phyloP scores from a whole-genome alignment of 2,888 invertebrate genomes.

The Criorhina ranunculi region DNA sequence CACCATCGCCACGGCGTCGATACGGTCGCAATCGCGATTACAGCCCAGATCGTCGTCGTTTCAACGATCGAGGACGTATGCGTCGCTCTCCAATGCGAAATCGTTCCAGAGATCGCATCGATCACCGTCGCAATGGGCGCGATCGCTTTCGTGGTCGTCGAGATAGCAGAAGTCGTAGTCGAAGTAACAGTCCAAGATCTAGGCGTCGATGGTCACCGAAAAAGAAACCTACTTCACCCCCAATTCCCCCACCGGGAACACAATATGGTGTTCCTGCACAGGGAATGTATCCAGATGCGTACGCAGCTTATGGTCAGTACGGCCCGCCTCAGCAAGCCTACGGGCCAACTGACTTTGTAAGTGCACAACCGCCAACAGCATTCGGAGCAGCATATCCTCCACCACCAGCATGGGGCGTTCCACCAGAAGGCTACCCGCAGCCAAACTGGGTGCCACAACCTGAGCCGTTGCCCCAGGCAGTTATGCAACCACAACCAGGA shows the following conservation, averaged over 20 bases:
- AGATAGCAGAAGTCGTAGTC: constrained; percentile 79
- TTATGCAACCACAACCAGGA: constrained; percentile 52
- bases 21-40: constrained; percentile 67
- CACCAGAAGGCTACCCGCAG: constrained; percentile 57
- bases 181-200: constrained; percentile 80
- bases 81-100: constrained; percentile 77
- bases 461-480: constrained; percentile 72
- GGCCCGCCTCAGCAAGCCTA: constrained; percentile 79
- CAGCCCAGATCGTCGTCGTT: constrained; percentile 78
- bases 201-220: constrained; percentile 83
- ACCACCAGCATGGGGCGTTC: constrained; percentile 81
- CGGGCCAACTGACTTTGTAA: constrained; percentile 78
- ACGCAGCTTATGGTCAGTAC: constrained; percentile 80
- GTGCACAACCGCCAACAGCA: constrained; percentile 78
- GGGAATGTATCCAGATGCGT: constrained; percentile 81
- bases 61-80: constrained; percentile 79
- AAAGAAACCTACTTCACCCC: constrained; percentile 79
- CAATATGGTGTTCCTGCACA: constrained; percentile 80
- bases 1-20: constrained; percentile 82
- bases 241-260: constrained; percentile 76
- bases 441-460: constrained; percentile 63
- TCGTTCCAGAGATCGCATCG: constrained; percentile 79
- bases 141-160: constrained; percentile 79
- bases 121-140: constrained; percentile 78
- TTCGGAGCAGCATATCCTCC: constrained; percentile 81